Conservation (phyloP, 2,888 invertebrate genomes). For the Carpatolechia fugitivella region DNA sequence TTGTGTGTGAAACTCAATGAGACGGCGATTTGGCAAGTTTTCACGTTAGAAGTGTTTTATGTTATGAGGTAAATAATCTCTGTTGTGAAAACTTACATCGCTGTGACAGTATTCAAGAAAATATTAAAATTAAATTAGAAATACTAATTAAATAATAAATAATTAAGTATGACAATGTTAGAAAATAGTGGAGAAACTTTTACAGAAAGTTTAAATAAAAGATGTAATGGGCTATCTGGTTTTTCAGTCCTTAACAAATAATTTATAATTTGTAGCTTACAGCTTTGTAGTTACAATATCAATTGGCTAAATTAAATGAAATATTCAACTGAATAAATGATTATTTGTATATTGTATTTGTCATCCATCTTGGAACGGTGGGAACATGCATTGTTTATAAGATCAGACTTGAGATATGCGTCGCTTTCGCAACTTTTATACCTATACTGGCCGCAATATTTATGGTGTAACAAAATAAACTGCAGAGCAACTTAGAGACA, state of each 20-base stretch:
- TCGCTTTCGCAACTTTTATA: slow-evolving; percentile 31
- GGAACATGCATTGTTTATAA: slow-evolving; percentile 37
- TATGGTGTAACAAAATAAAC: slow-evolving; percentile 30
- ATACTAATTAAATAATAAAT: not conserved
- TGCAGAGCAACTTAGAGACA: not conserved
- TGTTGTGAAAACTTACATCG: slow-evolving; percentile 6
- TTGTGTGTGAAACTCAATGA: slow-evolving; percentile 5
- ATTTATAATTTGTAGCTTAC: too few species aligned
- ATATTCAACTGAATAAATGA: too few species aligned
- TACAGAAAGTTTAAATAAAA: too few species aligned
- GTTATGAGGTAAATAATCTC: slow-evolving; percentile 9
- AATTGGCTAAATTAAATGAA: too few species aligned
- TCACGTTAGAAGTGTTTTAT: not conserved
- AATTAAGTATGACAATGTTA: too few species aligned
- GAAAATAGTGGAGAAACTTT: too few species aligned
- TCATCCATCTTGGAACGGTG: slow-evolving; percentile 36
- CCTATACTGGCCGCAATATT: slow-evolving; percentile 40
- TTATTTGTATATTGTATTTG: slow-evolving; percentile 21
- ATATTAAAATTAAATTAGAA: not conserved
- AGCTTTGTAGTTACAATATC: too few species aligned
- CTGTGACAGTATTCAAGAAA: not conserved
- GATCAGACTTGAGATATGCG: not conserved
- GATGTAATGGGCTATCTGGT: too few species aligned
- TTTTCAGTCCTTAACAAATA: too few species aligned
- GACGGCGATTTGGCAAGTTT: slow-evolving; percentile 11